Base-by-base conservation (phyloP, 2,888 invertebrate species). In the Heterodera filipjevi region DNA sequence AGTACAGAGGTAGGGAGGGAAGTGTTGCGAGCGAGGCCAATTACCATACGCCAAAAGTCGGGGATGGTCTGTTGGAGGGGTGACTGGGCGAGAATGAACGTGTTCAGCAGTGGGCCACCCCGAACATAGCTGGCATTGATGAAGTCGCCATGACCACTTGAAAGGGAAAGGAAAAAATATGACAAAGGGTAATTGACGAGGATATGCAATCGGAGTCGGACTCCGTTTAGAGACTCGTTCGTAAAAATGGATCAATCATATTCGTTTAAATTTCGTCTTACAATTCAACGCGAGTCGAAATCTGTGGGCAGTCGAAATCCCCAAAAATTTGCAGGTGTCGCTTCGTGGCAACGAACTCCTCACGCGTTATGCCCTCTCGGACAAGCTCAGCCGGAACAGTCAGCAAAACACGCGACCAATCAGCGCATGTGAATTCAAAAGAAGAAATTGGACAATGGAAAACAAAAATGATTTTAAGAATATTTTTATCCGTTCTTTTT, bases 91-190 rank as follows among this genome's bases (percentile, higher is more conserved):
- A 85, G 85, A 68, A 88, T 87, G 81, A 88, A 88, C 22, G 81
- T 84, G 81, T 88, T 88, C 73, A 86, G 77, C 39, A 88, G 81
- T 5, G 87, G 87, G 3, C 88, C 87, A n/a, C 88, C 88, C 30
- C 80, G 77, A 12, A 88, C 84, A 73, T 83, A 84, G 76, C 83
- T 86, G 2, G 87, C 87, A 79, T 88, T 87, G 72, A 88, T 87
- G 80, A 87, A 87, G 71, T 87, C 87, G 70, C 80, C 80, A 3
- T 86, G 85, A 44, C 86, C 86, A 66, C 86, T 86, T 80, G 46
- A 83, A 82, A 32, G 3, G 10, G 66, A 12, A 16, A 33, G 16
- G 33, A 16, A 14, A 33, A 33, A 32, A 66, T 66, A 22, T 66
- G 33, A 66, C 46, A 14, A 14, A 49, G 5, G 44, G 44, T 8